A percentile compares a stretch with the other conserved stretches of the same genome.
These are phyloP conservation scores for Stegostoma tigrinum DNA, from an alignment of 2,113 vertebrate genomes.

Conservation along the genomic window DNA sequence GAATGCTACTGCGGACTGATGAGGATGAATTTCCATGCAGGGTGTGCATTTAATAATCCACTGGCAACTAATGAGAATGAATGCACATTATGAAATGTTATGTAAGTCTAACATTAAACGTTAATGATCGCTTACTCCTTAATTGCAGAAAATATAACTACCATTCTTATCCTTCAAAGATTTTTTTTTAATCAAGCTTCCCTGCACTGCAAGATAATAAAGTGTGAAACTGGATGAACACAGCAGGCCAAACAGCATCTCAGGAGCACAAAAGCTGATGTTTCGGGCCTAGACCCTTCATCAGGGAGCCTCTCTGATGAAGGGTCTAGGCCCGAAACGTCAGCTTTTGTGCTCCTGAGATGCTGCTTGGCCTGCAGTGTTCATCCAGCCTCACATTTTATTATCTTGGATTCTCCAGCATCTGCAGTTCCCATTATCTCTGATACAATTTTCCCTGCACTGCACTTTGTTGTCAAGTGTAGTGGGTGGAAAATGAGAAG, in stretches of 20 bases:
- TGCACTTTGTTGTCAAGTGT: neutral
- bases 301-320: too few relatives aligned
- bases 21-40: neutral
- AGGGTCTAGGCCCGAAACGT: too few relatives aligned
- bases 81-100: neutral
- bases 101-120: neutral
- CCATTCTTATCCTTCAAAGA: neutral
- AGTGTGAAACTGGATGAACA: too few relatives aligned
- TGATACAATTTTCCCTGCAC: neutral
- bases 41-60: neutral
- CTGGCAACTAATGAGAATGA: neutral
- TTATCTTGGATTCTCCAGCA: too few relatives aligned
- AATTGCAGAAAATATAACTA: neutral
- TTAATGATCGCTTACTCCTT: constrained; percentile 5
- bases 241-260: too few relatives aligned
- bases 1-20: neutral
- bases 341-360: too few relatives aligned
- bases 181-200: neutral
- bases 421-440: too few relatives aligned
- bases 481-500: neutral
- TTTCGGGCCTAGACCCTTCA: too few relatives aligned
- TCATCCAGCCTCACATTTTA: too few relatives aligned
- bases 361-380: too few relatives aligned
- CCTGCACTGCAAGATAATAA: neutral
- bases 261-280: too few relatives aligned